A percentile compares a stretch with the other conserved stretches of the same genome.
phyloP scores from a whole-genome alignment of 2,888 invertebrate genomes.

The Eupithecia pulchellata region DNA sequence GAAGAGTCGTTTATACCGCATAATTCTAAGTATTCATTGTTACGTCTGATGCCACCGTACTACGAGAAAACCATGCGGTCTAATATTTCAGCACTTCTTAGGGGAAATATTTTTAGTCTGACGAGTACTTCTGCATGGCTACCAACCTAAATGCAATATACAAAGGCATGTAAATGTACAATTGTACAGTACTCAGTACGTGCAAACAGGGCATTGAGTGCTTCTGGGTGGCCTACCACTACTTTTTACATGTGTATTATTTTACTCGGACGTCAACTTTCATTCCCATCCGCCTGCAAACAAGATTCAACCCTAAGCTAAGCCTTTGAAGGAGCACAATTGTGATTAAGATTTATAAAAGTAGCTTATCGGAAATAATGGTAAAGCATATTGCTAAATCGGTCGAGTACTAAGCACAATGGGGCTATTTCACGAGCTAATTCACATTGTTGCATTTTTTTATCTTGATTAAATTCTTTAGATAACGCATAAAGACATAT shows the following conservation, averaged over 20 bases:
- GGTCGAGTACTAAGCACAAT: slow-evolving; percentile 74
- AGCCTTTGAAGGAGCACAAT: slow-evolving; percentile 56
- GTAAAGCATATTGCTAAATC: slow-evolving; percentile 74
- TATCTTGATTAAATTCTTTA: slow-evolving; percentile 44
- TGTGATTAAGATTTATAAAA: slow-evolving; percentile 51
- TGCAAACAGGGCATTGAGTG: slow-evolving; percentile 35
- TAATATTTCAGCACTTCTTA: background rate
- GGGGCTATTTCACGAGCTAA: slow-evolving; percentile 79
- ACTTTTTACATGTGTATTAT: slow-evolving; percentile 74
- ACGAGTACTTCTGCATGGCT: background rate
- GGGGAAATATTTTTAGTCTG: slow-evolving; percentile 15
- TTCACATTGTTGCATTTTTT: slow-evolving; percentile 70
- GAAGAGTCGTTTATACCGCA: background rate
- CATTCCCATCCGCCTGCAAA: slow-evolving; percentile 58
- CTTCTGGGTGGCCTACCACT: slow-evolving; percentile 77
- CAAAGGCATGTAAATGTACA: slow-evolving; percentile 3
- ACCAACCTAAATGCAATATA: slow-evolving; percentile 1
- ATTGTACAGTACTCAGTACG: slow-evolving; percentile 15
- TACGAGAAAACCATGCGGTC: background rate
- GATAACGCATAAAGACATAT: too few species aligned
- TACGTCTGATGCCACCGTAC: background rate
- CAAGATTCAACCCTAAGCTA: slow-evolving; percentile 68
- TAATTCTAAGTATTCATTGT: background rate
- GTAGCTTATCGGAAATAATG: slow-evolving; percentile 70
- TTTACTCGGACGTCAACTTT: slow-evolving; percentile 72